Evolutionary conservation across 2,113 vertebrate species (phyloP).

Genomic region (Dromas ardeola): DNA sequence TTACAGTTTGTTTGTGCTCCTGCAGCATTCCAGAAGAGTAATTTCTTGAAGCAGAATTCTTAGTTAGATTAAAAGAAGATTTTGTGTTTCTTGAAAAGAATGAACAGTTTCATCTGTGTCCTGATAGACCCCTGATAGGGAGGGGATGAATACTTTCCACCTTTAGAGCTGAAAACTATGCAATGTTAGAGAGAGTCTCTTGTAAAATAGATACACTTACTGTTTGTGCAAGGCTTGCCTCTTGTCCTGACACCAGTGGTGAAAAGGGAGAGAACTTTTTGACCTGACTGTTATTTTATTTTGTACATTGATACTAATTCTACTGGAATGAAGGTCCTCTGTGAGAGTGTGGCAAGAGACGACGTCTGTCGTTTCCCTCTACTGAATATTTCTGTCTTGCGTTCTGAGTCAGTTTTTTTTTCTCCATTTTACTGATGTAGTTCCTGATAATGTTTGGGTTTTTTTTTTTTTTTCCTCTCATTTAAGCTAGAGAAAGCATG

Average conservation of each 20-base stretch:
- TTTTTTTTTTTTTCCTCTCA: neutral
- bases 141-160: neutral
- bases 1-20: neutral
- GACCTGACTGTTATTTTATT: neutral
- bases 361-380: neutral
- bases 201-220: neutral
- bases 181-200: neutral
- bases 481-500: neutral
- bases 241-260: neutral
- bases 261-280: neutral
- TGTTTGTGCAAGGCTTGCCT: neutral
- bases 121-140: neutral
- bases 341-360: neutral
- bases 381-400: neutral
- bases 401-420: neutral
- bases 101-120: neutral
- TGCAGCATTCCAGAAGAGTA: neutral
- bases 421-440: neutral
- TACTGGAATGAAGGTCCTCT: neutral
- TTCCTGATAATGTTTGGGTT: neutral
- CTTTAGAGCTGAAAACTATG: neutral
- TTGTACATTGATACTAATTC: neutral
- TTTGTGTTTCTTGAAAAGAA: neutral
- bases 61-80: neutral
- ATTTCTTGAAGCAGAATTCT: neutral